Evolutionary conservation across 1,140 invertebrate species (phyloP).

Genomic region (Eufriesea mexicana): DNA sequence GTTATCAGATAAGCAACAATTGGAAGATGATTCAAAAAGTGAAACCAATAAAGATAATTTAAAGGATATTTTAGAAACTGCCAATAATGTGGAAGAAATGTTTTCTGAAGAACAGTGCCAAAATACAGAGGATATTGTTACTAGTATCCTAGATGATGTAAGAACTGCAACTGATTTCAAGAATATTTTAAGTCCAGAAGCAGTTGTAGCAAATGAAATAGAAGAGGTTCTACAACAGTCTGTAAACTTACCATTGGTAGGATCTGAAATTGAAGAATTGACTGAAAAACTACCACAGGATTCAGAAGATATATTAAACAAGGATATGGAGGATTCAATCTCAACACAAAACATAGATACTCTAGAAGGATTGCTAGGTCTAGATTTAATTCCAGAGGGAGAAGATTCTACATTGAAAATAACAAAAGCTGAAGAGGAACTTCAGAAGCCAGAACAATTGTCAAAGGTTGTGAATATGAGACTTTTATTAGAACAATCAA

Average conservation of each 20-base stretch:
- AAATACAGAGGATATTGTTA: constrained; percentile 58
- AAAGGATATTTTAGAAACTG: constrained; percentile 24
- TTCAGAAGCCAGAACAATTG: constrained; percentile 20
- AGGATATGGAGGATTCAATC: constrained; percentile 53
- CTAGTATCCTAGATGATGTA: constrained; percentile 55
- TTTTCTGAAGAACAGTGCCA: constrained; percentile 49
- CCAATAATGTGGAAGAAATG: constrained; percentile 27
- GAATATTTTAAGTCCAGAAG: constrained; percentile 55
- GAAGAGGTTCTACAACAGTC: constrained; percentile 22
- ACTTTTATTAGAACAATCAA: constrained; percentile 48
- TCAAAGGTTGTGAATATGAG: constrained; percentile 48
- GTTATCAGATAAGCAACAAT: not conserved
- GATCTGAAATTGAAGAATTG: constrained; percentile 46
- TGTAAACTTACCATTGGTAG: constrained; percentile 14
- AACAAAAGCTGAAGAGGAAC: constrained; percentile 44
- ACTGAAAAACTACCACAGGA: constrained; percentile 52
- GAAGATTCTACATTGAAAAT: constrained; percentile 52
- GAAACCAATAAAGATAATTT: constrained; percentile 16
- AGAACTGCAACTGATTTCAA: constrained; percentile 52
- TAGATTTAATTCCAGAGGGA: constrained; percentile 62
- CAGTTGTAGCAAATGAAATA: constrained; percentile 38
- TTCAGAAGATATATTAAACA: constrained; percentile 44
- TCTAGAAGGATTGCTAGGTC: constrained; percentile 62
- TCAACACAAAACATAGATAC: constrained; percentile 57
- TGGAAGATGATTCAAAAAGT: constrained; percentile 27